Conservation (phyloP, 2,888 invertebrate species). For the Lumbricus terrestris region DNA sequence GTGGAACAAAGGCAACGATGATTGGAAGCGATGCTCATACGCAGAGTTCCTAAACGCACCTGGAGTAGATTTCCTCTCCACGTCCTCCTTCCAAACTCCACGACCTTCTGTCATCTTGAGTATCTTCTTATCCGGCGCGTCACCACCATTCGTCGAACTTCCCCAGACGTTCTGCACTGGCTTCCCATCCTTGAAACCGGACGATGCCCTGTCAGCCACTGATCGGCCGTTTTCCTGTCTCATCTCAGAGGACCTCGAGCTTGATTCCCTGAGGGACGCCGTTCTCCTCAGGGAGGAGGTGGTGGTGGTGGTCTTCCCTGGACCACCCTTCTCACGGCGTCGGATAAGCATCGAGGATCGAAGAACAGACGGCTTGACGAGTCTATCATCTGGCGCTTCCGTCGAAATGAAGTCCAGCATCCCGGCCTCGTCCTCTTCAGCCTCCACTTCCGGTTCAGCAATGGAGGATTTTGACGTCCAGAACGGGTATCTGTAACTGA, state of each 20-base stretch:
- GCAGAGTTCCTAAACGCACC: background rate
- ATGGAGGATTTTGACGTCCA: background rate
- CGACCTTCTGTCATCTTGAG: background rate
- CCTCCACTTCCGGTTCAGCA: background rate
- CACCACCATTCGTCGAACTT: background rate
- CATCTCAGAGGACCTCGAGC: background rate
- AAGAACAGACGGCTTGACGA: conserved; percentile 39
- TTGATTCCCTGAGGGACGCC: background rate
- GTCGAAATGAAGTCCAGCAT: conserved; percentile 35
- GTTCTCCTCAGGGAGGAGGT: background rate
- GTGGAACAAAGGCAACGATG: background rate
- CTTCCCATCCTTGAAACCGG: background rate
- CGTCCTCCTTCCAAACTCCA: background rate
- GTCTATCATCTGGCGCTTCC: conserved; percentile 37
- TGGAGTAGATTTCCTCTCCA: background rate
- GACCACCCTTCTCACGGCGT: background rate
- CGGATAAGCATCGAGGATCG: conserved; percentile 35
- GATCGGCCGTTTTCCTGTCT: background rate
- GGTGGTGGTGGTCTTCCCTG: background rate
- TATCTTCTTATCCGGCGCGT: background rate
- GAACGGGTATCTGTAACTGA: background rate
- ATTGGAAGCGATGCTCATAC: background rate
- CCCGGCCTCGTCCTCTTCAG: background rate
- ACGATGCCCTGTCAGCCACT: background rate
- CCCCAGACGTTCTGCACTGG: background rate